These are phyloP conservation scores for Stegodyphus mimosarum DNA, from an alignment of 1,140 invertebrate genomes.

Conservation along the genomic window DNA sequence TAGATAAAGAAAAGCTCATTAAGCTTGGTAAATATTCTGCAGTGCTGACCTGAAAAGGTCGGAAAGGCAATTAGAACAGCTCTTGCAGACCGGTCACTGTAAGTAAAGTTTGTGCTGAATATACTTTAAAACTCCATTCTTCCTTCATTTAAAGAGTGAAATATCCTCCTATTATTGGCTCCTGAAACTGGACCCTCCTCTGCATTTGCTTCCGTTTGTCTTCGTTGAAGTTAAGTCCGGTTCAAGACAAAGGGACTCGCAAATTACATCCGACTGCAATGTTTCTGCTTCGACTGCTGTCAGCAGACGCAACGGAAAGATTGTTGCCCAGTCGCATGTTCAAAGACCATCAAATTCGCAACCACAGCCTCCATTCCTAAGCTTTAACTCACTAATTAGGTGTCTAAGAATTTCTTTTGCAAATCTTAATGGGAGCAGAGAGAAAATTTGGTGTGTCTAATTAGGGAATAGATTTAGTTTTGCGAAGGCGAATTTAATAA, in stretches of 20 bases:
- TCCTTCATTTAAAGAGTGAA: constrained; percentile 35
- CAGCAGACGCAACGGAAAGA: background rate
- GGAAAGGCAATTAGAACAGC: constrained; percentile 42
- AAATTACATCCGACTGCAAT: constrained; percentile 56
- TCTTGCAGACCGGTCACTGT: constrained; percentile 26
- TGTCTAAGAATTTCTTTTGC: too few relatives aligned
- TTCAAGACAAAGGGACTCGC: constrained; percentile 38
- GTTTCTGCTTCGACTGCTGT: constrained; percentile 56
- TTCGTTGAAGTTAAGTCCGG: constrained; percentile 39
- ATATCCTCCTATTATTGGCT: constrained; percentile 47
- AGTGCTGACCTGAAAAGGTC: constrained; percentile 15
- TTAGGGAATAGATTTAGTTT: too few relatives aligned
- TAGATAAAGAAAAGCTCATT: constrained; percentile 52
- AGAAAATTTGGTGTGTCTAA: too few relatives aligned
- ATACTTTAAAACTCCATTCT: constrained; percentile 48
- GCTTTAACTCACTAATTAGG: too few relatives aligned
- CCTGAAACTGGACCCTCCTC: constrained; percentile 27
- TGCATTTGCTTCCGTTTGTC: constrained; percentile 29
- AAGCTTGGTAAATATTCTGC: constrained; percentile 27
- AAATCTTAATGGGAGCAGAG: too few relatives aligned
- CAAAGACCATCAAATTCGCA: background rate
- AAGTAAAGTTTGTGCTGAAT: constrained; percentile 57
- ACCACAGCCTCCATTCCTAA: background rate
- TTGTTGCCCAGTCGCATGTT: background rate
- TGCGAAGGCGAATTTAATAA: too few relatives aligned